phyloP scores from a whole-genome alignment of 2,888 invertebrate genomes.

The Synanthedon tipuliformis region DNA sequence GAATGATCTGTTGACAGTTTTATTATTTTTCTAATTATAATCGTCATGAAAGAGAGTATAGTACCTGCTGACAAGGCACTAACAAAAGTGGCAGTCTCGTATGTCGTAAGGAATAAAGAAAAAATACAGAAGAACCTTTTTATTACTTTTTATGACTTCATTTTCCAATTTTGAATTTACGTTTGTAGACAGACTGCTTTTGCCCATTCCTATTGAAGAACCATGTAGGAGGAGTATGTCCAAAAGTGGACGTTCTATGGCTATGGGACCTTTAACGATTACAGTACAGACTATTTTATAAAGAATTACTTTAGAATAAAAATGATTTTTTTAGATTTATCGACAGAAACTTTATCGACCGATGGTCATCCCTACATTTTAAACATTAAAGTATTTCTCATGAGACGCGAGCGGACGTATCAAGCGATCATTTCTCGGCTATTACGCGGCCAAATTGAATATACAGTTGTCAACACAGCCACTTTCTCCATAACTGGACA shows the following conservation, averaged over 20 bases:
- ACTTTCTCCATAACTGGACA: conserved; percentile 25
- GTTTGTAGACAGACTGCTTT: too few species aligned
- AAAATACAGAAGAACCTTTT: too few species aligned
- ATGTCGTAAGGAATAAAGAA: too few species aligned
- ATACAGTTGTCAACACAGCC: conserved; percentile 24
- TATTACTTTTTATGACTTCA: too few species aligned
- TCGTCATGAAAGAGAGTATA: not conserved
- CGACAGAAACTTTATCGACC: not conserved
- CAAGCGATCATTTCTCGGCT: conserved; percentile 38
- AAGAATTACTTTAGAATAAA: too few species aligned
- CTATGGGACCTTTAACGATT: too few species aligned
- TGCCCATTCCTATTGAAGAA: too few species aligned
- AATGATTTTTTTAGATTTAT: not conserved
- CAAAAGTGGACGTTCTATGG: too few species aligned
- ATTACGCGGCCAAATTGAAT: conserved; percentile 40
- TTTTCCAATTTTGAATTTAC: too few species aligned
- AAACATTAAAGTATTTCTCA: conserved; percentile 45
- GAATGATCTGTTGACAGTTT: not conserved
- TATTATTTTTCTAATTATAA: not conserved
- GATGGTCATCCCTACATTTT: conserved; percentile 22
- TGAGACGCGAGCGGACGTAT: conserved; percentile 34
- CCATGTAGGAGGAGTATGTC: too few species aligned
- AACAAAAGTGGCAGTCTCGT: too few species aligned
- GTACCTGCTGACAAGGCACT: not conserved
- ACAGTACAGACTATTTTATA: too few species aligned